These are phyloP conservation scores for Peromyscus nudipes DNA, from an alignment of 2,797 vertebrate genomes.

Conservation along the genomic window DNA sequence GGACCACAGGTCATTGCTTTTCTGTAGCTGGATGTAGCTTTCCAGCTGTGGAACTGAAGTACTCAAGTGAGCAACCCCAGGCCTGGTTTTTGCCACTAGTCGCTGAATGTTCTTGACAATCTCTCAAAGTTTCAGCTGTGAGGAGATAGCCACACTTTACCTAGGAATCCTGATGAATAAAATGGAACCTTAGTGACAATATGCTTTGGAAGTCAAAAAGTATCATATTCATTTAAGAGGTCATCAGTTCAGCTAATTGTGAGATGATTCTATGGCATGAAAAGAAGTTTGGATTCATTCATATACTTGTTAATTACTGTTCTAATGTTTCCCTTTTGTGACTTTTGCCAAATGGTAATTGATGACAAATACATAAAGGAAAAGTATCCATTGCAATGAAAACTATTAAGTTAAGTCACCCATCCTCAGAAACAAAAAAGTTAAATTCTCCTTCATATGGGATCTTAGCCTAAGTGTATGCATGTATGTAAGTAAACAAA, in stretches of 20 bases:
- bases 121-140: not conserved
- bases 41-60: not conserved
- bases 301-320: not conserved
- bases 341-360: not conserved
- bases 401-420: not conserved
- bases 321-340: not conserved
- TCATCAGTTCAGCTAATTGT: not conserved
- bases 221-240: not conserved
- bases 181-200: not conserved
- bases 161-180: not conserved
- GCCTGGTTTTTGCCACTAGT: not conserved
- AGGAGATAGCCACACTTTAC: not conserved
- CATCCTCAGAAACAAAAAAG: not conserved
- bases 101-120: not conserved
- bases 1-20: not conserved
- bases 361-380: not conserved
- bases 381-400: not conserved
- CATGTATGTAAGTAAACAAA: not conserved
- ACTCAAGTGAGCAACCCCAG: not conserved
- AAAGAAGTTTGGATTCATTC: conserved; percentile 10
- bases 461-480: not conserved
- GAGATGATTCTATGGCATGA: not conserved
- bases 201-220: not conserved
- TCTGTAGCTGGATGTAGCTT: not conserved
- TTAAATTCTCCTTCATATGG: not conserved